phyloP scores from a whole-genome alignment of 2,113 vertebrate genomes.

The Panthera leo region DNA sequence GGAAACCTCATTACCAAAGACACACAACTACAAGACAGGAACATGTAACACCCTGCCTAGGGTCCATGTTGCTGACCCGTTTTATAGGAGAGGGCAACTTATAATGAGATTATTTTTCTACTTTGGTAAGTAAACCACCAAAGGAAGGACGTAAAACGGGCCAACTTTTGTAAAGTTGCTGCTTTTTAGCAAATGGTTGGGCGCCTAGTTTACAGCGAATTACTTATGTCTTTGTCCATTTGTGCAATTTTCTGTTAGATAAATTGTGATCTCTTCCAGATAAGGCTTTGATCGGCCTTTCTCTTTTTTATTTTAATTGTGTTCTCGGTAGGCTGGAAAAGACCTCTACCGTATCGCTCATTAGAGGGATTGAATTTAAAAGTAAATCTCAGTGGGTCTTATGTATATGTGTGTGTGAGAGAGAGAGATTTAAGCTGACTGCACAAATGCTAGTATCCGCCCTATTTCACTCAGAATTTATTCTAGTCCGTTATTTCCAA shows the following conservation, averaged over 20 bases:
- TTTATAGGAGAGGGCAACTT: background rate
- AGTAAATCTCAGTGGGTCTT: background rate
- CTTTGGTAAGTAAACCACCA: background rate
- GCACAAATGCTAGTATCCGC: background rate
- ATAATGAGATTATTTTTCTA: too few relatives aligned
- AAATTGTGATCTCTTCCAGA: background rate
- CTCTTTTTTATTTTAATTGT: background rate
- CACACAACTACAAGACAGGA: background rate
- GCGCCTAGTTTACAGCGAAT: accelerated
- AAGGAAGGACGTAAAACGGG: background rate
- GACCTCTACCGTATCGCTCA: background rate
- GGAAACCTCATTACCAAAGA: background rate
- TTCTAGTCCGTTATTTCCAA: background rate
- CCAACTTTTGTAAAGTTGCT: accelerated
- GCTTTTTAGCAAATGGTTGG: background rate
- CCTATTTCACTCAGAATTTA: background rate
- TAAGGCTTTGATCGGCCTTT: background rate
- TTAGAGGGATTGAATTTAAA: background rate
- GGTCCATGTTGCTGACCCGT: too few relatives aligned
- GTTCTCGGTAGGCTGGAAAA: background rate
- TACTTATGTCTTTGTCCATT: background rate
- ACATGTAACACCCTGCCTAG: accelerated
- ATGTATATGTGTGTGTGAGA: background rate
- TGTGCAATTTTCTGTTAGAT: background rate
- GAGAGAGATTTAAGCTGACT: background rate